Percentiles rank a stretch among this genome's conserved stretches.
Conservation (phyloP, 1,140 invertebrate genomes). For the Asobara japonica region DNA sequence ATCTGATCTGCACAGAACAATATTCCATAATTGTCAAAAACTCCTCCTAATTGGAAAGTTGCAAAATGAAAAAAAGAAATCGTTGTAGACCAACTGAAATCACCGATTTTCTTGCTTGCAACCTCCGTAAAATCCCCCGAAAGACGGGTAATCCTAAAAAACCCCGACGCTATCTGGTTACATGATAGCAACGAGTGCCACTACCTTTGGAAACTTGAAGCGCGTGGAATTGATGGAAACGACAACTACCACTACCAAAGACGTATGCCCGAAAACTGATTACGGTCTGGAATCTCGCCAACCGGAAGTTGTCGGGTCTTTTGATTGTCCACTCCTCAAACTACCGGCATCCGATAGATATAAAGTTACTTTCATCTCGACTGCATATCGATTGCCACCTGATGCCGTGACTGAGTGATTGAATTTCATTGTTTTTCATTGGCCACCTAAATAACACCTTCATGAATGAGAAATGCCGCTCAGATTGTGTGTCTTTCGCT, state of each 20-base stretch:
- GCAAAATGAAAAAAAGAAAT: too few species aligned
- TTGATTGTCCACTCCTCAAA: slow-evolving; percentile 6
- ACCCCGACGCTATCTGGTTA: background rate
- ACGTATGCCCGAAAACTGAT: slow-evolving; percentile 9
- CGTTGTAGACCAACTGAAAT: too few species aligned
- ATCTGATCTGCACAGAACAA: too few species aligned
- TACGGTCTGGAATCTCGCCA: slow-evolving; percentile 19
- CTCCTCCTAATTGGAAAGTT: too few species aligned
- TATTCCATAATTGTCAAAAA: too few species aligned
- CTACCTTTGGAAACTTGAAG: background rate
- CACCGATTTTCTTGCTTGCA: too few species aligned
- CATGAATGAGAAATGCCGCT: background rate
- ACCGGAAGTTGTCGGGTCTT: slow-evolving; percentile 11
- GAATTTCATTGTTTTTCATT: background rate
- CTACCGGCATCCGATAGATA: background rate
- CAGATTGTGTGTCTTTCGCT: too few species aligned
- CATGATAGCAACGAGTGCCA: background rate
- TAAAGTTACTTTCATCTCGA: background rate
- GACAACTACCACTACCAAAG: background rate
- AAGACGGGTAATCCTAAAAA: too few species aligned
- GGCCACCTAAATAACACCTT: background rate
- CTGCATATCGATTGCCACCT: background rate
- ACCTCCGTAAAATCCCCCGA: too few species aligned
- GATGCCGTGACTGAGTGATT: background rate
- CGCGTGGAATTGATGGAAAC: background rate